Evolutionary conservation across 2,888 invertebrate species (phyloP).

Genomic region (Amiota minor): DNA sequence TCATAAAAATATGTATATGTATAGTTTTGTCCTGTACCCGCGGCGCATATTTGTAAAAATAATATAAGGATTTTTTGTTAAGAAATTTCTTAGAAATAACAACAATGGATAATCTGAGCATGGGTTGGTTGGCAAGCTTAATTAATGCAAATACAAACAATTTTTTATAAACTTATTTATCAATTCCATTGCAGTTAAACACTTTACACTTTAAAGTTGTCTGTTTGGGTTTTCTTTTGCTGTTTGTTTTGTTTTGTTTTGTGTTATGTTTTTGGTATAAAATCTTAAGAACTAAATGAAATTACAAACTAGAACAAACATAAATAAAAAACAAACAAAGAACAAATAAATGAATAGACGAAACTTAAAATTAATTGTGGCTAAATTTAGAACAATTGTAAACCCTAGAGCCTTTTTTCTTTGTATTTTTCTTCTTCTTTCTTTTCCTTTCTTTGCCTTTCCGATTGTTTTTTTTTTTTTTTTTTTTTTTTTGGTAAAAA

Average conservation of each 20-base stretch:
- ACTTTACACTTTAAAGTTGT: not conserved
- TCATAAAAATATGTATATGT: not conserved
- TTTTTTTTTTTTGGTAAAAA: constrained; percentile 17
- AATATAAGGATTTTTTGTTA: no score
- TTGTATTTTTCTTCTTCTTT: not conserved
- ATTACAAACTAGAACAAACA: not conserved
- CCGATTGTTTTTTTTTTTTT: not conserved
- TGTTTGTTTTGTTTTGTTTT: not conserved
- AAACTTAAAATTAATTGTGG: not conserved
- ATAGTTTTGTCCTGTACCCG: not conserved
- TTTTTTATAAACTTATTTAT: no score
- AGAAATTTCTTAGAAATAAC: not conserved
- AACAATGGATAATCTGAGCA: constrained; percentile 19
- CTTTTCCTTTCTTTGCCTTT: not conserved
- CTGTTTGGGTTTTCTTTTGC: not conserved
- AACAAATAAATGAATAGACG: not conserved
- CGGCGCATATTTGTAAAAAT: not conserved
- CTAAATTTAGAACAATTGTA: not conserved
- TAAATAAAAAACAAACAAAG: constrained; percentile 4
- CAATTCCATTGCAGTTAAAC: not conserved
- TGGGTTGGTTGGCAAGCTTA: constrained; percentile 6
- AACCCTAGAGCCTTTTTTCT: constrained; percentile 4
- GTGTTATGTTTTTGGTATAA: constrained; percentile 22
- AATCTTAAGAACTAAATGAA: constrained; percentile 6
- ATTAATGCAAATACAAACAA: not conserved